phyloP scores from a whole-genome alignment of 2,113 vertebrate species.

The Cavia porcellus region DNA sequence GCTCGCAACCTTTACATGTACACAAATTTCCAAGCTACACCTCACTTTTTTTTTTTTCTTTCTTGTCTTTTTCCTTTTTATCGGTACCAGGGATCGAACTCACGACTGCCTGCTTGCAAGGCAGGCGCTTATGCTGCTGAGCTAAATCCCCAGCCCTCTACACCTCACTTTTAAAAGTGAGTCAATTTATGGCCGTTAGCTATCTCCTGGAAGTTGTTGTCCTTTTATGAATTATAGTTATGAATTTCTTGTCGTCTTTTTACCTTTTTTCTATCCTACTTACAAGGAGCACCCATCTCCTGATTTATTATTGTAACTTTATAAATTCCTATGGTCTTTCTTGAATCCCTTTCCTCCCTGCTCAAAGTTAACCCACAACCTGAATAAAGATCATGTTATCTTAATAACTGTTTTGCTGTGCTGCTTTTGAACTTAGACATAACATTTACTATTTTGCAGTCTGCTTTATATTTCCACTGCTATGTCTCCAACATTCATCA shows the following conservation, averaged over 20 bases:
- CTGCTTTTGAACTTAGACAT: constrained; percentile 27
- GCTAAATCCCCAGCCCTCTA: background rate
- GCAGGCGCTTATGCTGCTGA: too few relatives aligned
- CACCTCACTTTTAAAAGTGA: background rate
- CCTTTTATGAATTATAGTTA: background rate
- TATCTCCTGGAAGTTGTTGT: background rate
- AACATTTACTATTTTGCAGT: background rate
- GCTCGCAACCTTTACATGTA: background rate
- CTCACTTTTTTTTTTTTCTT: background rate
- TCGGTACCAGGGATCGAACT: too few relatives aligned
- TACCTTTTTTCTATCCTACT: background rate
- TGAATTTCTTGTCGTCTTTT: background rate
- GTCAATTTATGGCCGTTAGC: background rate
- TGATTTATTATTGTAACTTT: background rate
- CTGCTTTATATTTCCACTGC: background rate
- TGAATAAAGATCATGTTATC: background rate
- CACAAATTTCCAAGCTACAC: background rate
- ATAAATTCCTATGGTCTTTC: background rate
- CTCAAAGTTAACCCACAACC: background rate
- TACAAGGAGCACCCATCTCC: background rate
- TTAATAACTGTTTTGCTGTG: background rate
- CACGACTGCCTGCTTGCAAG: too few relatives aligned
- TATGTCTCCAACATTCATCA: background rate
- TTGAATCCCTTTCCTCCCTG: background rate
- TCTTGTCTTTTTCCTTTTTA: too few relatives aligned